Evolutionary conservation across 2,797 vertebrate genomes (phyloP).

Genomic region (Chelidonichthys spinosus): DNA sequence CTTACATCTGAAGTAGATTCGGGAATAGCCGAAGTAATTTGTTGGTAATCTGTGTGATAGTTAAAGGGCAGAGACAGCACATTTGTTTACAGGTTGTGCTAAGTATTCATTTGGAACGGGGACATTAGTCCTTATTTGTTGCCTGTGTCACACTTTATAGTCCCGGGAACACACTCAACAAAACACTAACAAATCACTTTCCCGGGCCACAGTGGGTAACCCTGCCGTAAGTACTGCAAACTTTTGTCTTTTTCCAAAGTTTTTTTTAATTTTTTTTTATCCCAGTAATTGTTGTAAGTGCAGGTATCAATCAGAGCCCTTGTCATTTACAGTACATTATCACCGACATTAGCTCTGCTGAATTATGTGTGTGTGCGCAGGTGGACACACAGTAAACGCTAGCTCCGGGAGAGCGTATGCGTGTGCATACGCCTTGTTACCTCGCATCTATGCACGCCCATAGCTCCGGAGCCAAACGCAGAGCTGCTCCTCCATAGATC

Average conservation of each 20-base stretch:
- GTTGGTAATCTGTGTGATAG: constrained; percentile 51
- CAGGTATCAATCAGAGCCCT: constrained; percentile 82
- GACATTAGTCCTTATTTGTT: constrained; percentile 82
- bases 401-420: constrained; percentile 41
- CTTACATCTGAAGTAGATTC: constrained; percentile 33
- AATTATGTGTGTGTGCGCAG: constrained; percentile 78
- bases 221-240: constrained; percentile 65
- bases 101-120: constrained; percentile 74
- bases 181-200: constrained; percentile 82
- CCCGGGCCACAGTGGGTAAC: constrained; percentile 58
- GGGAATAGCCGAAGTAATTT: constrained; percentile 45
- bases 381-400: constrained; percentile 73
- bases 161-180: constrained; percentile 75
- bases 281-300: constrained; percentile 84
- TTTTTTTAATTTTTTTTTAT: constrained; percentile 72
- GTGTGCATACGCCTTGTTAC: constrained; percentile 61
- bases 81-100: constrained; percentile 71
- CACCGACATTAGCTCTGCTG: constrained; percentile 80
- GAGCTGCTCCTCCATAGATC: constrained; percentile 74
- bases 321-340: constrained; percentile 87
- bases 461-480: constrained; percentile 62
- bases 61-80: constrained; percentile 61
- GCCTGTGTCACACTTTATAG: constrained; percentile 77
- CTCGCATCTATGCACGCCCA: constrained; percentile 54
- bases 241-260: constrained; percentile 79